Percentiles rank a stretch among this genome's conserved stretches.
Conservation (phyloP, 2,113 vertebrate species). For the Thamnophis sirtalis region DNA sequence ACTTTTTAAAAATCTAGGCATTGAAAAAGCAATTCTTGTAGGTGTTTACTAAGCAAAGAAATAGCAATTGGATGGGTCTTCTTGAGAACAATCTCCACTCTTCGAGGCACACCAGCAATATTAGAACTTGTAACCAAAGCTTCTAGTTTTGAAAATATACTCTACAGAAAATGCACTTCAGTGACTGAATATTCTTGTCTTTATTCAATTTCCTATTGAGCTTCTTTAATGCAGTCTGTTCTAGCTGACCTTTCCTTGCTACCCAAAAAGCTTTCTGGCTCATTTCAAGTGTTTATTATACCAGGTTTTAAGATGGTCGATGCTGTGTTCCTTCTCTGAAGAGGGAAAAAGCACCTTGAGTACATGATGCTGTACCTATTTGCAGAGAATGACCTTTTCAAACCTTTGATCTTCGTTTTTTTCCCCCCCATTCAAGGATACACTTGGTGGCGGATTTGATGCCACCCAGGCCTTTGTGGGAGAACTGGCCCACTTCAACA, state of each 20-base stretch:
- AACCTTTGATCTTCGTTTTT: slow-evolving; percentile 8
- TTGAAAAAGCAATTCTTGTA: neutral
- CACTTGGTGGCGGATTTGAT: slow-evolving; percentile 90
- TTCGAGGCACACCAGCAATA: neutral
- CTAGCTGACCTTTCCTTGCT: slow-evolving; percentile 4
- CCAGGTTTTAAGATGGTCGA: neutral
- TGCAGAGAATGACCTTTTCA: fast-evolving
- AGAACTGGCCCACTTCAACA: slow-evolving; percentile 90
- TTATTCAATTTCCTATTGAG: neutral
- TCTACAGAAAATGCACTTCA: neutral
- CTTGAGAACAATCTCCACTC: neutral
- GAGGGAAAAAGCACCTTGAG: fast-evolving
- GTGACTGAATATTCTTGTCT: neutral
- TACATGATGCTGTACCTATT: fast-evolving
- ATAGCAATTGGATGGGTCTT: neutral
- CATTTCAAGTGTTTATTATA: slow-evolving; percentile 7
- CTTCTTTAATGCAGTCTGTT: neutral
- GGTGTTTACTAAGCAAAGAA: neutral
- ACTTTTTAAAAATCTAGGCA: neutral
- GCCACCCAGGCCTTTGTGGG: slow-evolving; percentile 94
- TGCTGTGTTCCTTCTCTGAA: neutral
- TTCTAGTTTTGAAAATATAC: neutral
- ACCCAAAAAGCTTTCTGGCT: slow-evolving; percentile 10
- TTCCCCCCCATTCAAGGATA: slow-evolving; percentile 75
- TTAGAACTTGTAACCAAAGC: neutral